Conservation (phyloP, 1,140 invertebrate species). For the Homarus americanus region DNA sequence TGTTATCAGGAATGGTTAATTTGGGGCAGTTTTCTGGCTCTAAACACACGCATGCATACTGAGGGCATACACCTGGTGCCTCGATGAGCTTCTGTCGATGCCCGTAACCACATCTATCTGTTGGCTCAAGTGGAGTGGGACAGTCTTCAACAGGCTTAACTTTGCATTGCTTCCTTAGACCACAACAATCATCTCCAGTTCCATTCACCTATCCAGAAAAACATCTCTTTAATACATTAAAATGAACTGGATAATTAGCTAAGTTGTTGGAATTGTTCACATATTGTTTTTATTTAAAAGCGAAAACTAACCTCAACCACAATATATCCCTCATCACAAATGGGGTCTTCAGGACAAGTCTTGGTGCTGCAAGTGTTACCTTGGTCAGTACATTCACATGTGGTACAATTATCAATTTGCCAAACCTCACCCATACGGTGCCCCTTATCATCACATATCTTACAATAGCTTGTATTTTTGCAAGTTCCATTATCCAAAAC, state of each 20-base stretch:
- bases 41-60: conserved; percentile 80
- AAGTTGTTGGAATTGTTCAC: too few species aligned
- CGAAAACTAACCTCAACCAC: conserved; percentile 49
- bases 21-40: conserved; percentile 83
- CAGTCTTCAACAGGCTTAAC: conserved; percentile 81
- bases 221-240: too few species aligned
- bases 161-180: conserved; percentile 77
- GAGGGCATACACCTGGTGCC: conserved; percentile 72
- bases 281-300: too few species aligned
- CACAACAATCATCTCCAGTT: conserved; percentile 83
- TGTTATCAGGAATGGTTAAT: neutral
- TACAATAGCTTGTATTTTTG: conserved; percentile 82
- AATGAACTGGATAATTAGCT: neutral
- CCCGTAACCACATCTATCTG: conserved; percentile 84
- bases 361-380: conserved; percentile 67
- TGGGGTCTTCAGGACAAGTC: conserved; percentile 67
- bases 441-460: conserved; percentile 84
- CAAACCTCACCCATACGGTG: conserved; percentile 83
- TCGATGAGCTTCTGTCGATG: conserved; percentile 84
- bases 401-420: conserved; percentile 85
- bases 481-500: conserved; percentile 83
- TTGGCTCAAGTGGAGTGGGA: conserved; percentile 81
- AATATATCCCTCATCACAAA: conserved; percentile 71
- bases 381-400: conserved; percentile 84
- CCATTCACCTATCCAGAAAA: conserved; percentile 77